Base-by-base conservation (phyloP, 92 coral and sea anemone species). In the Paragorgia papillata region DNA sequence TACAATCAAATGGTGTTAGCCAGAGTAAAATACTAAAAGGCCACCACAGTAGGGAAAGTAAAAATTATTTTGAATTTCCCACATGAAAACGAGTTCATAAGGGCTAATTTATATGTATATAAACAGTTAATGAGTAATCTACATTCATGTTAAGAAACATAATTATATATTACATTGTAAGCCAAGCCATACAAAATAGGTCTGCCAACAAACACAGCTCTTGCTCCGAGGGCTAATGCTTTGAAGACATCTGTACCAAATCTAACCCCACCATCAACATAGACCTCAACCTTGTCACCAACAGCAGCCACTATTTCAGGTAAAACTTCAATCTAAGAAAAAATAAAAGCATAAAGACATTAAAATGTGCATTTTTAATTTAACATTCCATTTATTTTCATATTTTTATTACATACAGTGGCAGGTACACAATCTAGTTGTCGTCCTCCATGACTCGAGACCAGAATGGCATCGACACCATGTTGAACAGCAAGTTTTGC, bases 391-490 rank as follows among this genome's bases (percentile, higher is more conserved):
- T n/a, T n/a, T n/a, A n/a, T n/a, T n/a, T n/a, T n/a, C n/a, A n/a
- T n/a, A n/a, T n/a, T n/a, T n/a, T n/a, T n/a, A n/a, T n/a, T n/a
- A n/a, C n/a, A n/a, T 59, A 90, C 96, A 29, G 90, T 79, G 51
- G 96, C 89, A 26, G 79, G 81, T 35, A 85, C 96, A 63, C 86
- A 84, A 83, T 90, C 92, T 39, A 90, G 84, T 75, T 88, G 92
- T 54, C 96, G 63, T 22, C 92, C 96, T 4, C 96, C 96, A 59
- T 90, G 92, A 63, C 88, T 88, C 17, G 96, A 90, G 50, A 90
- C 96, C 33, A 87, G 22, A n/a, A 88, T 88, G 1, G 85, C 96
- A 82, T 74, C 85, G 24, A 76, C 92, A 62, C 96, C 92, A 63
- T 83, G 84, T 40, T 87, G 69, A 49, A 88, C 81, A 13, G 96